Percentiles rank a stretch among this genome's conserved stretches.
Evolutionary conservation across 2,888 invertebrate species (phyloP).

Genomic region (Synanthedon tipuliformis): DNA sequence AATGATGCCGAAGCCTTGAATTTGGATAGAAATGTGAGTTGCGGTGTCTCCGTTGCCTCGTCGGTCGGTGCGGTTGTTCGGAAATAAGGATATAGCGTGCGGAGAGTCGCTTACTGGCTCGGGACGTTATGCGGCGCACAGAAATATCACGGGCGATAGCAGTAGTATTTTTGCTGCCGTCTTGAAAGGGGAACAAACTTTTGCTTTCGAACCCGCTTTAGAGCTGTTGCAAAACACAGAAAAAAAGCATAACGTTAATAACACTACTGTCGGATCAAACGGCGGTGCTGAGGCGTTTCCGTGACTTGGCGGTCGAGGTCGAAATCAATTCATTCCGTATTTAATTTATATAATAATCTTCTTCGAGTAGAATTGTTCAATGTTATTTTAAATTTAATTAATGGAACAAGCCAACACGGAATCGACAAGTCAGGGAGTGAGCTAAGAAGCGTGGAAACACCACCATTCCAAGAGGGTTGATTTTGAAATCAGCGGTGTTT

Average conservation of each 20-base stretch:
- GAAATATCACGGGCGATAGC: conserved; percentile 81
- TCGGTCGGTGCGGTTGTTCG: conserved; percentile 17
- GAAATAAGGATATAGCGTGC: conserved; percentile 47
- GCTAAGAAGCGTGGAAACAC: conserved; percentile 30
- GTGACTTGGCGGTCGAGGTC: background rate
- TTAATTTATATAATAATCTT: no score
- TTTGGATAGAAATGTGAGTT: background rate
- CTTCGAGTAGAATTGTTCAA: background rate
- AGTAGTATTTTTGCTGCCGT: conserved; percentile 80
- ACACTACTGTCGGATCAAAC: conserved; percentile 12
- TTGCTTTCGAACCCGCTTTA: conserved; percentile 73
- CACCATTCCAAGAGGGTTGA: conserved; percentile 71
- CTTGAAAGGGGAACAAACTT: conserved; percentile 80
- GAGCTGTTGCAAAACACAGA: conserved; percentile 67
- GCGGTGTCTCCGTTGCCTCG: conserved; percentile 16
- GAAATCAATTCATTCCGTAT: background rate
- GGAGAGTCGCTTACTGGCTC: conserved; percentile 51
- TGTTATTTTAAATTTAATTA: background rate
- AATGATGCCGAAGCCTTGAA: no score
- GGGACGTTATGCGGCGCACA: conserved; percentile 74
- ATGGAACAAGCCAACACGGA: no score
- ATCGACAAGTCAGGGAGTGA: background rate
- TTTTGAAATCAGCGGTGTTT: conserved; percentile 38
- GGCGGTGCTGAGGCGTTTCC: conserved; percentile 19
- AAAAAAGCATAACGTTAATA: conserved; percentile 44